Base-by-base conservation (phyloP, 2,113 vertebrate species). In the Pelvicachromis taeniatus region DNA sequence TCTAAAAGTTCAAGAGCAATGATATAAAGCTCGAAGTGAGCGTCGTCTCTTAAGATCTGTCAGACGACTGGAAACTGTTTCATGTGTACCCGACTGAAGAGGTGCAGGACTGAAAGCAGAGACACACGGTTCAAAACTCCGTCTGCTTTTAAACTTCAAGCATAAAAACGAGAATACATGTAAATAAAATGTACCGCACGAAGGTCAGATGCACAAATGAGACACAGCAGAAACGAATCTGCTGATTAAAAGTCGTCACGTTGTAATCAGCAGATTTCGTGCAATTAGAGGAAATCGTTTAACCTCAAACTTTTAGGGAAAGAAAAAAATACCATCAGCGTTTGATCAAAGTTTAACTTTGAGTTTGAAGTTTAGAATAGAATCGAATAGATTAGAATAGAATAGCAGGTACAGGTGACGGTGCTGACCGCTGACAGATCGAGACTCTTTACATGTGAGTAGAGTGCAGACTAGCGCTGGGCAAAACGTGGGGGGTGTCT, bases 1-100 rank as follows among this genome's bases (percentile, higher is more conserved):
- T 59, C 26, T 29, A 59, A 29, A 5, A 0, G 1, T 63, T 63
- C 9, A 35, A n/a, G 10, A 63, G 19, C 59, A 61, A 0, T 2
- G 16, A 59, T 17, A 33, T 0, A 31, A 31, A 59, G 4, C 2
- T 59, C 14, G 0, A 61, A 16, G 16, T 33, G 16, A 61, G 58
- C 8, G 1, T 11, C 17, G 0, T 56, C 55, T 29, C 55, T 56
- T 0, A 56, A 29, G 55, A 29, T 26, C 23, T 1, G 13, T 61
- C 31, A 61, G 31, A 63, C 9, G 10, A 63, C 2, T 4, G 17
- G 1, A 61, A 35, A 35, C 33, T 38, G n/a, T 54, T n/a, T 54
- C 9, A 21, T 9, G 19, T 11, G 17, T 8, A 52, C 17, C 9
- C 19, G 50, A 52, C 50, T 19, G 50, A 52, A n/a, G 17, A 52